These are phyloP conservation scores for Stenotaenia linearis DNA, from an alignment of 2,888 invertebrate species.

Conservation along the genomic window DNA sequence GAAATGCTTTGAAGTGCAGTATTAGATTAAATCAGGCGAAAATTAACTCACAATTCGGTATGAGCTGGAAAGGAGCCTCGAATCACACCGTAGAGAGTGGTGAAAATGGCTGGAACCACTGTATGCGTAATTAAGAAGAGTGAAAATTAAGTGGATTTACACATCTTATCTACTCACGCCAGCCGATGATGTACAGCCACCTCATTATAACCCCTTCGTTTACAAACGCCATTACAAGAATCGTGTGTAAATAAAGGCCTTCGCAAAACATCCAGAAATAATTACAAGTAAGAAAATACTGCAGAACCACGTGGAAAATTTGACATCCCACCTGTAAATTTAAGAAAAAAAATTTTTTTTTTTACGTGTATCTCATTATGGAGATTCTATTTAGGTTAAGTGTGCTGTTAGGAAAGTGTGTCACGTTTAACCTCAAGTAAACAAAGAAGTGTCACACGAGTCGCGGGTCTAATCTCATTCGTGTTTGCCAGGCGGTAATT, in stretches of 20 bases:
- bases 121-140: not conserved
- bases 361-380: not conserved
- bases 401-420: not conserved
- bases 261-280: constrained; percentile 52
- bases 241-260: constrained; percentile 47
- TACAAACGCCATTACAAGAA: constrained; percentile 49
- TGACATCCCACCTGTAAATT: constrained; percentile 46
- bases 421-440: not conserved
- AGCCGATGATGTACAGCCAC: constrained; percentile 48
- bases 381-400: not conserved
- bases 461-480: not conserved
- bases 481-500: not conserved
- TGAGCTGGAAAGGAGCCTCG: not conserved
- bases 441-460: not conserved
- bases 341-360: not conserved
- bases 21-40: not conserved
- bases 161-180: constrained; percentile 41
- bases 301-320: constrained; percentile 47
- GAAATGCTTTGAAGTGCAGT: not conserved
- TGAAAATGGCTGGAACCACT: constrained; percentile 20
- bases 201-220: constrained; percentile 46
- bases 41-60: not conserved
- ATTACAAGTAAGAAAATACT: constrained; percentile 49
- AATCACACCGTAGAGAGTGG: not conserved
- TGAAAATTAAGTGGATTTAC: constrained; percentile 12